phyloP scores from a whole-genome alignment of 2,113 vertebrate genomes.

The Pelecanoides urinatrix region DNA sequence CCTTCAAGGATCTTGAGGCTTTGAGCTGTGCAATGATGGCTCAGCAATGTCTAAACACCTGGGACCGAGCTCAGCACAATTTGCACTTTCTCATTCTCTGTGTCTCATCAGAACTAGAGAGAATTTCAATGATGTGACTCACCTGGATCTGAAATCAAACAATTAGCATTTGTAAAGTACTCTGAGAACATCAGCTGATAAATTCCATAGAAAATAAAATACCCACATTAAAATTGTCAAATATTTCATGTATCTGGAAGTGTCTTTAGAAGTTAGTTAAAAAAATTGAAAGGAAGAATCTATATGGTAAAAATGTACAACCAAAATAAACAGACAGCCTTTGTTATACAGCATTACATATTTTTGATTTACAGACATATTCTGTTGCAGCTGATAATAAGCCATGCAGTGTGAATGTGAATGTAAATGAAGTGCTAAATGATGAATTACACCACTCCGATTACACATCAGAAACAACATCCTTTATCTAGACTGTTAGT shows the following conservation, averaged over 20 bases:
- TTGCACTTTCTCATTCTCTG: not conserved
- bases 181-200: not conserved
- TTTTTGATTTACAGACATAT: conserved; percentile 28
- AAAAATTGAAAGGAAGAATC: not conserved
- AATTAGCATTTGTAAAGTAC: not conserved
- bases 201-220: not conserved
- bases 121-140: not conserved
- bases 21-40: not conserved
- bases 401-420: not conserved
- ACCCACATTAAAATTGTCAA: not conserved
- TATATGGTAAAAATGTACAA: not conserved
- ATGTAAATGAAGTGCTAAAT: conserved; percentile 63
- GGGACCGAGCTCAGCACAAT: not conserved
- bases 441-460: conserved; percentile 24
- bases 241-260: not conserved
- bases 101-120: not conserved
- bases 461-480: conserved; percentile 59
- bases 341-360: conserved; percentile 36
- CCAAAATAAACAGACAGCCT: conserved; percentile 12
- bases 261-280: not conserved
- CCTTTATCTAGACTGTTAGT: conserved; percentile 59
- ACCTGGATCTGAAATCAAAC: not conserved
- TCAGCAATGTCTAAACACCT: not conserved
- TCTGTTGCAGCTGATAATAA: conserved; percentile 54
- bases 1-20: not conserved